phyloP scores from a whole-genome alignment of 2,888 invertebrate species.

The Drosophila cracens region DNA sequence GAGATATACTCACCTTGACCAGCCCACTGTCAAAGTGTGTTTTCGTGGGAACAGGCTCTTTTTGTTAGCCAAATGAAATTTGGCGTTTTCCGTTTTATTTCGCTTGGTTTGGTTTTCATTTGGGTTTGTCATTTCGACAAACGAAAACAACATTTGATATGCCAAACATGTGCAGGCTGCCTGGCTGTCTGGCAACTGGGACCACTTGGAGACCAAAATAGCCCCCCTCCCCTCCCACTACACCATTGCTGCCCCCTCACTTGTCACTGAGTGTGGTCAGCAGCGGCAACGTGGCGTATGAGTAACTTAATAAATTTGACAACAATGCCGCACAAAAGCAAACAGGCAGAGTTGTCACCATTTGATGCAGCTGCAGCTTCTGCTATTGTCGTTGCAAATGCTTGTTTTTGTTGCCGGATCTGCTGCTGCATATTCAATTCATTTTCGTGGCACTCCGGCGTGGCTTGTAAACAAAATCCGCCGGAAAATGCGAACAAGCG shows the following conservation, averaged over 20 bases:
- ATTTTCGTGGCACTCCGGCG: conserved; percentile 72
- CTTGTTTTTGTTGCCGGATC: conserved; percentile 37
- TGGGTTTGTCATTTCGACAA: conserved; percentile 67
- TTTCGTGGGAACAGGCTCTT: conserved; percentile 15
- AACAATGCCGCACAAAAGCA: conserved; percentile 73
- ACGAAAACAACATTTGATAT: conserved; percentile 70
- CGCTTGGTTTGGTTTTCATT: conserved; percentile 47
- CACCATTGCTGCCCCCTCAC: conserved; percentile 4
- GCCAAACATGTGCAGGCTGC: conserved; percentile 57
- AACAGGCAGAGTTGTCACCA: conserved; percentile 67
- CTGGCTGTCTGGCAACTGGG: conserved; percentile 9
- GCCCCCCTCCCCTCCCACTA: neutral
- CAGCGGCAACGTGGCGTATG: conserved; percentile 64
- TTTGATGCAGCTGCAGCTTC: conserved; percentile 32
- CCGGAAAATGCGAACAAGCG: conserved; percentile 73
- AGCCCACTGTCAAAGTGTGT: neutral
- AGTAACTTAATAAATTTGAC: conserved; percentile 81
- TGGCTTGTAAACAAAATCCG: conserved; percentile 80
- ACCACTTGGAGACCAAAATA: conserved; percentile 24
- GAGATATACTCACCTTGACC: neutral
- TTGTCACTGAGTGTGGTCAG: conserved; percentile 45
- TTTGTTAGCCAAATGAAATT: conserved; percentile 26
- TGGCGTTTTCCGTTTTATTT: conserved; percentile 32
- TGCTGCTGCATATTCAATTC: conserved; percentile 70
- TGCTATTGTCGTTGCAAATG: conserved; percentile 35